phyloP scores from a whole-genome alignment of 2,888 invertebrate species.

The Cephus sareptanus region DNA sequence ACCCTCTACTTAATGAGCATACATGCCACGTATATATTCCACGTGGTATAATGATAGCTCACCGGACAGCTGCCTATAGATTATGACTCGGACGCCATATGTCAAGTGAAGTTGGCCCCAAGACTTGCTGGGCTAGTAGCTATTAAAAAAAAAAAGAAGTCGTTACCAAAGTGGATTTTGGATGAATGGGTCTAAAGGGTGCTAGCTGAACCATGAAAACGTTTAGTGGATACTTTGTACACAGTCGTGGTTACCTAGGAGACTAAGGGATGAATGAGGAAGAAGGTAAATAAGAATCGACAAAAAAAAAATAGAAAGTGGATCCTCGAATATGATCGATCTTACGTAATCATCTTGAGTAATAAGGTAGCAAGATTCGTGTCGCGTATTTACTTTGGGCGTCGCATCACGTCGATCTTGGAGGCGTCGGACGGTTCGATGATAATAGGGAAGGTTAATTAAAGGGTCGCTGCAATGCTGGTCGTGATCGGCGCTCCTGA shows the following conservation, averaged over 20 bases:
- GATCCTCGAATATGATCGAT: neutral
- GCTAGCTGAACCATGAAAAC: neutral
- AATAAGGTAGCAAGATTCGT: neutral
- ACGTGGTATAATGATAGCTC: neutral
- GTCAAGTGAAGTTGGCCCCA: neutral
- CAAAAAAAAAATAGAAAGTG: constrained; percentile 12
- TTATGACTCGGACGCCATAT: neutral
- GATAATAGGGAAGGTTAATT: constrained; percentile 37
- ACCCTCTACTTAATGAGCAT: neutral
- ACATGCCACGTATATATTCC: neutral
- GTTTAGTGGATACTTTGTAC: neutral
- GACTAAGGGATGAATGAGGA: constrained; percentile 1
- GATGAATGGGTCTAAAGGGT: neutral
- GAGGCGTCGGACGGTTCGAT: constrained; percentile 26
- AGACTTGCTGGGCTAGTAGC: neutral
- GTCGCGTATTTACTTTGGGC: neutral
- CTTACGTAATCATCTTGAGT: neutral
- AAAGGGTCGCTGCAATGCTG: constrained; percentile 12
- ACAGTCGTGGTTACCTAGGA: neutral
- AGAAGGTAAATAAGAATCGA: neutral
- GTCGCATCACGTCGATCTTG: neutral
- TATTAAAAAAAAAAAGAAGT: neutral
- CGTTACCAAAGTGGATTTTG: neutral
- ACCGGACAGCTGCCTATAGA: neutral
- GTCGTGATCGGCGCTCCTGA: neutral